These are phyloP conservation scores for Papilio protenor DNA, from an alignment of 2,888 invertebrate genomes.

Conservation along the genomic window DNA sequence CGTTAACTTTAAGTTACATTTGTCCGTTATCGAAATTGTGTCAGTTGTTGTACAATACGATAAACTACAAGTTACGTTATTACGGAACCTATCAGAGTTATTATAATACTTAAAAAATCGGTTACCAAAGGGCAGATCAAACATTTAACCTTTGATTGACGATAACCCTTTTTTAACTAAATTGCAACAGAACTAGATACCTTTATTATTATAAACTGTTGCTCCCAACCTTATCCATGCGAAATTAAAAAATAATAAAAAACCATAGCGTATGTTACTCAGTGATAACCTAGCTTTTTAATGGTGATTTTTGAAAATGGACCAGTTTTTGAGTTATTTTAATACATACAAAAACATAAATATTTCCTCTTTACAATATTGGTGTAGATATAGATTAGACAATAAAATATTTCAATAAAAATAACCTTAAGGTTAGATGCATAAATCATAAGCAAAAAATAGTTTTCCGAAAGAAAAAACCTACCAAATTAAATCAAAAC, in stretches of 20 bases:
- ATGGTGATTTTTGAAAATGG: too few relatives aligned
- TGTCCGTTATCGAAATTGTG: constrained; percentile 14
- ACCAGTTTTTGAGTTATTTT: too few relatives aligned
- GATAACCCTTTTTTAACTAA: not conserved
- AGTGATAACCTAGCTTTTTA: too few relatives aligned
- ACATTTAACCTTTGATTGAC: not conserved
- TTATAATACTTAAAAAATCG: not conserved
- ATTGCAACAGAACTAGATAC: not conserved
- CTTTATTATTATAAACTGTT: too few relatives aligned
- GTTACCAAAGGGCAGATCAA: not conserved
- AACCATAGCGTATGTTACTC: too few relatives aligned
- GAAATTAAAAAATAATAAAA: too few relatives aligned
- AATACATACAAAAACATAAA: too few relatives aligned
- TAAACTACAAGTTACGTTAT: constrained; percentile 20
- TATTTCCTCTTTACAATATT: too few relatives aligned
- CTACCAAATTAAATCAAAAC: not conserved
- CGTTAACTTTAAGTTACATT: constrained; percentile 9
- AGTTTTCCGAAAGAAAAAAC: not conserved
- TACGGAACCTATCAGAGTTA: not conserved
- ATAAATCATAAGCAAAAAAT: not conserved
- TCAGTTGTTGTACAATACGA: constrained; percentile 11
- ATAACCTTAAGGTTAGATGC: too few relatives aligned
- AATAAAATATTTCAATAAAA: too few relatives aligned
- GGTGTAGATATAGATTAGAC: too few relatives aligned
- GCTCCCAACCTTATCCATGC: too few relatives aligned